Conservation (phyloP, 2,797 vertebrate species). For the Acanthurus leucopareius region DNA sequence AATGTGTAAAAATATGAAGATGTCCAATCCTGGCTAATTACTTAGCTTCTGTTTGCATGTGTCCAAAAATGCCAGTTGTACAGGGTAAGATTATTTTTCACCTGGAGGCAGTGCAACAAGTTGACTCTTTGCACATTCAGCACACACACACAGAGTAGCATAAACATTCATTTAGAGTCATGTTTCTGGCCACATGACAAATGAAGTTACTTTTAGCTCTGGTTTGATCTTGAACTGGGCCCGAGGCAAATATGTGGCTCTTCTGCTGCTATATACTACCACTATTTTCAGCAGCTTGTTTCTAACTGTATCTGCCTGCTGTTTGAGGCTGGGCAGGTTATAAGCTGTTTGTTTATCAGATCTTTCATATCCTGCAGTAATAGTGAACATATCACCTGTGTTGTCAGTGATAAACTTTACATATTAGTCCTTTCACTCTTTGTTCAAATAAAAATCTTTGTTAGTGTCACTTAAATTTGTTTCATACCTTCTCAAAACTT, state of each 20-base stretch:
- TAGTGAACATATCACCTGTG: too few species aligned
- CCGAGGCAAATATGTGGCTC: neutral
- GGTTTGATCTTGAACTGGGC: neutral
- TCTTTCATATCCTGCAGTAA: too few species aligned
- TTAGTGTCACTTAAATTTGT: too few species aligned
- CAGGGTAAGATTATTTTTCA: neutral
- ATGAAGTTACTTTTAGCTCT: neutral
- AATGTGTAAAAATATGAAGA: neutral
- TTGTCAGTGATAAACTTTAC: too few species aligned
- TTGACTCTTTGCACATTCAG: neutral
- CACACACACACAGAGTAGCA: neutral
- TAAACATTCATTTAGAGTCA: neutral
- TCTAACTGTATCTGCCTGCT: neutral
- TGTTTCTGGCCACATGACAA: neutral
- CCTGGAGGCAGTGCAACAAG: neutral
- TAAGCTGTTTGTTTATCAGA: neutral
- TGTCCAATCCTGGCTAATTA: neutral
- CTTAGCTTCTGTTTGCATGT: neutral
- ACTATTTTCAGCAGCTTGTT: neutral
- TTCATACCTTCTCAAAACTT: too few species aligned
- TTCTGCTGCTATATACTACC: neutral
- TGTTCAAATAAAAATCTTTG: too few species aligned
- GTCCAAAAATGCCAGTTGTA: neutral
- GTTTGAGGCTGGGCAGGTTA: neutral
- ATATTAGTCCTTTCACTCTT: too few species aligned